These are phyloP conservation scores for Motacilla tschutschensis DNA, from an alignment of 2,113 vertebrate genomes.

Conservation along the genomic window DNA sequence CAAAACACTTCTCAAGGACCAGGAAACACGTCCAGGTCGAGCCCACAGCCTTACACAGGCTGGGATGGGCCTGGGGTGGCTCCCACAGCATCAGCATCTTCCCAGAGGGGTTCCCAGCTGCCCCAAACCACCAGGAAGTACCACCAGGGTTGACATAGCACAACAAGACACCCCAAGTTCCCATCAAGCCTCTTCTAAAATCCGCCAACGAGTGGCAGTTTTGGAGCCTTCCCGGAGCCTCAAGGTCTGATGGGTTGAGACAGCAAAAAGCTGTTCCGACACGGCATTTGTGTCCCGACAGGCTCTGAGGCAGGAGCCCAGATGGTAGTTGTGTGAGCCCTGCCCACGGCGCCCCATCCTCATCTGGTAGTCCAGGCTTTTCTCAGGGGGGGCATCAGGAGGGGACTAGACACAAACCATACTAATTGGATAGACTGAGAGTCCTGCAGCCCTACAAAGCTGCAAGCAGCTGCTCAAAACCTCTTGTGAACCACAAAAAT, in stretches of 20 bases:
- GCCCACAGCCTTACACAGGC: fast-evolving
- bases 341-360: fast-evolving
- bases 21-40: fast-evolving
- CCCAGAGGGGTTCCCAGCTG: fast-evolving
- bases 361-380: not conserved
- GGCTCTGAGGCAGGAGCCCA: fast-evolving
- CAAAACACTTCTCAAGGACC: not conserved
- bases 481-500: not conserved
- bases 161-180: not conserved
- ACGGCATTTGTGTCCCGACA: fast-evolving
- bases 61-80: fast-evolving
- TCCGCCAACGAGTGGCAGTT: fast-evolving
- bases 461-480: not conserved
- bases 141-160: not conserved
- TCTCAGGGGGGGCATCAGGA: not conserved
- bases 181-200: not conserved
- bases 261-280: not conserved
- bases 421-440: not conserved
- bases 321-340: not conserved
- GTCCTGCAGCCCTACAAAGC: not conserved
- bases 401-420: not conserved
- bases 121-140: not conserved
- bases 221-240: not conserved
- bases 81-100: not conserved
- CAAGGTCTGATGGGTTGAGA: not conserved